These are phyloP conservation scores for Barnardius zonarius DNA, from an alignment of 2,113 vertebrate species.

Conservation along the genomic window DNA sequence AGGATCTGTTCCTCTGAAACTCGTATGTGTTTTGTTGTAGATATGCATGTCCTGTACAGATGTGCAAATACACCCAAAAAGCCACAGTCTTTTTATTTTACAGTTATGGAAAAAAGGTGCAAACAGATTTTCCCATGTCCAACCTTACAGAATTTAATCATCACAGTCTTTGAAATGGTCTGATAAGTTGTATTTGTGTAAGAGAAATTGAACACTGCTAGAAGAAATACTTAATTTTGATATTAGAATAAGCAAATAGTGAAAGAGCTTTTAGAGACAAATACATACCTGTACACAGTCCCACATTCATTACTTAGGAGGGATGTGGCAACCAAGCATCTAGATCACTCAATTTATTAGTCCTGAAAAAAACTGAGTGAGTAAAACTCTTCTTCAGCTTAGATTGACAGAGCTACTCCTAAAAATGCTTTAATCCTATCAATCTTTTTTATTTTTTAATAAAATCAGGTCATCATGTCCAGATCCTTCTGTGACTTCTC, in stretches of 20 bases:
- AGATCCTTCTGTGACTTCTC: background rate
- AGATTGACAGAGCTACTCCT: background rate
- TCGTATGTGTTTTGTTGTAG: conserved; percentile 65
- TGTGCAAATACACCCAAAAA: background rate
- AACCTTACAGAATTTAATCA: background rate
- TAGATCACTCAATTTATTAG: background rate
- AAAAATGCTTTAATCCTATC: background rate
- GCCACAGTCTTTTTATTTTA: background rate
- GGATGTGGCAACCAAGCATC: background rate
- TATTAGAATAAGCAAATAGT: background rate
- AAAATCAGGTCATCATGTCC: background rate
- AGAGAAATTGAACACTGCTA: background rate
- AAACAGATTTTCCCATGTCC: background rate
- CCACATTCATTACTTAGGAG: background rate
- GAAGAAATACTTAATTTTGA: background rate
- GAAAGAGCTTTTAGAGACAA: background rate
- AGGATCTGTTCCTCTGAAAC: conserved; percentile 66
- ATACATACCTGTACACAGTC: fast-evolving
- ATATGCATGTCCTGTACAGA: conserved; percentile 58
- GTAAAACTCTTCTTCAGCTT: background rate
- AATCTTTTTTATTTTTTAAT: background rate
- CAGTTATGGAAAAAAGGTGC: background rate
- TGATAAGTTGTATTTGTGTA: background rate
- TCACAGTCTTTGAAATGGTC: background rate
- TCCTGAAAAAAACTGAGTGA: background rate